phyloP scores from a whole-genome alignment of 2,113 vertebrate species.

The Silurus glanis region DNA sequence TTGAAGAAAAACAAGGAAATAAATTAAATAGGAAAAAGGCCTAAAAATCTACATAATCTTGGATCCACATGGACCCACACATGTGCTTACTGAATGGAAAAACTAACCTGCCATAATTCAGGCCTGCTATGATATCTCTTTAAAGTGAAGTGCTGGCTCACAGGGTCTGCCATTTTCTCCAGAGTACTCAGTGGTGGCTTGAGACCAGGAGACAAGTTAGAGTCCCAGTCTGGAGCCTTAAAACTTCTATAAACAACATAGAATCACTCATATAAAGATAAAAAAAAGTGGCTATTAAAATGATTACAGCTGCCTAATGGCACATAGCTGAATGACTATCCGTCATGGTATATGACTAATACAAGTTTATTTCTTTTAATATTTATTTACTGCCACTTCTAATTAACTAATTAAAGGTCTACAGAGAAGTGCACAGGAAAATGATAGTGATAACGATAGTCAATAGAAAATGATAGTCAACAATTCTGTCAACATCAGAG shows the following conservation, averaged over 20 bases:
- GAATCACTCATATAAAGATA: conserved; percentile 4
- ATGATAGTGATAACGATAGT: neutral
- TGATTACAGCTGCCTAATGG: neutral
- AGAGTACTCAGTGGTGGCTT: conserved; percentile 60
- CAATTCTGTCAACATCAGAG: neutral
- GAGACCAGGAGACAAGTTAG: conserved; percentile 63
- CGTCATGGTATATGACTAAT: neutral
- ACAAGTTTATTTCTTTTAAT: neutral
- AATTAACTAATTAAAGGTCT: neutral
- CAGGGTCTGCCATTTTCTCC: conserved; percentile 64
- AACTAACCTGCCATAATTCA: conserved; percentile 72
- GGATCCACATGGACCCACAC: neutral
- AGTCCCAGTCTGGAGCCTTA: conserved; percentile 69
- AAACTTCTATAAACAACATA: conserved; percentile 63
- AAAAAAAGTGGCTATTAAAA: neutral
- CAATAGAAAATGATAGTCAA: neutral
- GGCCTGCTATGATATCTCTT: conserved; percentile 62
- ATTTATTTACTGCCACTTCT: neutral
- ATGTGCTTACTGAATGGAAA: neutral
- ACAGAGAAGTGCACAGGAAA: neutral
- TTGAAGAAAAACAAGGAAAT: conserved; percentile 44
- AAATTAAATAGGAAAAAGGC: conserved; percentile 2
- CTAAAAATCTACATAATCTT: neutral
- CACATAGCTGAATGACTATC: neutral
- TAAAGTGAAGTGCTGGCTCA: conserved; percentile 61